Evolutionary conservation across 2,113 vertebrate genomes (phyloP).

Genomic region (Lethenteron camtschaticum): DNA sequence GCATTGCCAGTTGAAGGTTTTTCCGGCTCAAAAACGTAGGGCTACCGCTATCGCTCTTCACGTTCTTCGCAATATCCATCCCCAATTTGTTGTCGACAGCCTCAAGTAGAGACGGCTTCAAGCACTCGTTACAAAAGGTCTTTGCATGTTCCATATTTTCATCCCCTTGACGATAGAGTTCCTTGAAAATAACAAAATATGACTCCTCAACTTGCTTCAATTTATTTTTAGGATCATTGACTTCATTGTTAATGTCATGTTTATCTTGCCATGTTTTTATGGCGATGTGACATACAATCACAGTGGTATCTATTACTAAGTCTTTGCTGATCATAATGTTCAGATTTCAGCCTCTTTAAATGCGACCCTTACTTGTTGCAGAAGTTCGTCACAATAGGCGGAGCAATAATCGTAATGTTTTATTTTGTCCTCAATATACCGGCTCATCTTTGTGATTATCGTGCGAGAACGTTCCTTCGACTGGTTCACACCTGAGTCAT

Average conservation of each 20-base stretch:
- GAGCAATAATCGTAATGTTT: constrained; percentile 4
- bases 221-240: neutral
- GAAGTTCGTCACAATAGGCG: constrained; percentile 2
- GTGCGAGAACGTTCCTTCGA: neutral
- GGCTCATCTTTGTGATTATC: neutral
- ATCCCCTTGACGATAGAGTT: constrained; percentile 3
- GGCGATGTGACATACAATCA: constrained; percentile 1
- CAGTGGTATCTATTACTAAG: constrained; percentile 3
- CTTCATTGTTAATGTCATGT: neutral
- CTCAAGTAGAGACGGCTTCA: constrained; percentile 1
- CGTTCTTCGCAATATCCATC: neutral
- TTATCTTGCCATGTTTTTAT: neutral
- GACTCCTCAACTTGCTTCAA: neutral
- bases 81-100: constrained; percentile 5
- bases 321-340: constrained; percentile 1
- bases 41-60: neutral
- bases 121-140: neutral
- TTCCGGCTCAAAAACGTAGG: constrained; percentile 3
- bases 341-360: neutral
- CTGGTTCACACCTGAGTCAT: too few relatives aligned
- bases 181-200: constrained; percentile 7
- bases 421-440: neutral
- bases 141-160: constrained; percentile 6
- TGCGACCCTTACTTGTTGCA: neutral
- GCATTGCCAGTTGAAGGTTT: constrained; percentile 7